These are phyloP conservation scores for Enchytraeus crypticus DNA, from an alignment of 2,888 invertebrate species.

Conservation along the genomic window DNA sequence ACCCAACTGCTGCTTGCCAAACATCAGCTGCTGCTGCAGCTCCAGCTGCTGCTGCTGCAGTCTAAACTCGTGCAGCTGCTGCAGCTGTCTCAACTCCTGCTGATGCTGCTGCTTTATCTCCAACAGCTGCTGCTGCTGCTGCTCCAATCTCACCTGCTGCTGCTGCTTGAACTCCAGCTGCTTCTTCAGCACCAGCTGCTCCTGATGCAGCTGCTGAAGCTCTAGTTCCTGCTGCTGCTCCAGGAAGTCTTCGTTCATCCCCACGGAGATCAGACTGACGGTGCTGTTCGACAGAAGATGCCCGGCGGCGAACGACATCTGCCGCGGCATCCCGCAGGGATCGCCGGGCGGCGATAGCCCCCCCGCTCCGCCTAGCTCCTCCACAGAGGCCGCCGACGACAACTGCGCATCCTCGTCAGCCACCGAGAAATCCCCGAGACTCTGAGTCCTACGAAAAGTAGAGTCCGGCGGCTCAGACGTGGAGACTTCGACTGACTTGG, in stretches of 20 bases:
- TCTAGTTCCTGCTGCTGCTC: slow-evolving; percentile 6
- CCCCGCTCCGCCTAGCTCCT: background rate
- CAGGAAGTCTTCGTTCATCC: slow-evolving; percentile 63
- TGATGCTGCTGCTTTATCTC: too few species aligned
- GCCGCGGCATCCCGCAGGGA: background rate
- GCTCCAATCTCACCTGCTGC: too few species aligned
- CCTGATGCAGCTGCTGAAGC: background rate
- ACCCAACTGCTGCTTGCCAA: too few species aligned
- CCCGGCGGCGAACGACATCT: slow-evolving; percentile 6
- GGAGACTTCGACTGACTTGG: background rate
- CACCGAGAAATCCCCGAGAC: background rate
- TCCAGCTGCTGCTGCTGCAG: too few species aligned
- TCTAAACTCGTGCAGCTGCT: too few species aligned
- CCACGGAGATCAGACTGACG: slow-evolving; percentile 61
- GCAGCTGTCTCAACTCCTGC: too few species aligned
- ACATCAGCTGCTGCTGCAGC: too few species aligned
- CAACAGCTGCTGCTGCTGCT: too few species aligned
- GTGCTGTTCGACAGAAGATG: slow-evolving; percentile 74
- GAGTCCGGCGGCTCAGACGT: background rate
- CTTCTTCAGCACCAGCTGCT: background rate
- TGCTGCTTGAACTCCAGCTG: background rate
- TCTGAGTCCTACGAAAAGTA: slow-evolving; percentile 3
- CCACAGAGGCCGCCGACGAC: background rate
- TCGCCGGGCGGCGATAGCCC: too few species aligned
- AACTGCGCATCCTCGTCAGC: background rate